Percentiles rank a stretch among this genome's conserved stretches.
Conservation (phyloP, 2,888 invertebrate genomes). For the Pedicia rivosa region DNA sequence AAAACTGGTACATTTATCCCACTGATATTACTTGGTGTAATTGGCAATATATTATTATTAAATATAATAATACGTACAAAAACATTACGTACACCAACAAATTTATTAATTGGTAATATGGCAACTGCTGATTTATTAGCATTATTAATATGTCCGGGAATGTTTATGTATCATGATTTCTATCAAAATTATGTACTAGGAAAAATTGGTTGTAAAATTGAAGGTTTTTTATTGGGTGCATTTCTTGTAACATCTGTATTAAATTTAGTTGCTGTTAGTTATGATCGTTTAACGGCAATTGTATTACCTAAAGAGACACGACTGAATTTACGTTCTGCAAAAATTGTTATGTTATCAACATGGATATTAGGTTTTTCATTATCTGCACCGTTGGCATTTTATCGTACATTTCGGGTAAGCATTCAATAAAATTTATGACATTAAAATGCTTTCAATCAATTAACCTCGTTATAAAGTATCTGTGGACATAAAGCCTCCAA, state of each 20-base stretch:
- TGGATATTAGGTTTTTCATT: conserved; percentile 50
- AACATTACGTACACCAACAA: conserved; percentile 50
- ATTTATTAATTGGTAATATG: conserved; percentile 58
- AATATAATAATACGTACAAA: conserved; percentile 43
- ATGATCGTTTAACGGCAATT: conserved; percentile 69
- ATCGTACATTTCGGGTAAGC: conserved; percentile 42
- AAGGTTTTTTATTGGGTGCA: conserved; percentile 60
- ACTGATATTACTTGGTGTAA: conserved; percentile 45
- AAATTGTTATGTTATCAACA: conserved; percentile 43
- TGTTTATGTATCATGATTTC: conserved; percentile 57
- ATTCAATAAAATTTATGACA: no score
- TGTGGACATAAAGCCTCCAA: no score
- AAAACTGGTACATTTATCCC: conserved; percentile 43
- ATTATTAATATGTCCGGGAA: conserved; percentile 53
- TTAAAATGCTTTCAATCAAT: no score
- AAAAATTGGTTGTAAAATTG: conserved; percentile 54
- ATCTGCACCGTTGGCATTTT: conserved; percentile 47
- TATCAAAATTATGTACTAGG: conserved; percentile 65
- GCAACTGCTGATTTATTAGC: conserved; percentile 52
- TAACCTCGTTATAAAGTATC: no score
- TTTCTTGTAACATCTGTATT: conserved; percentile 60
- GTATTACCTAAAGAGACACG: conserved; percentile 54
- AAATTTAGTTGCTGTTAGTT: conserved; percentile 62
- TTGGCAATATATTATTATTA: conserved; percentile 49
- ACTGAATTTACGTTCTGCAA: conserved; percentile 44